Conservation (phyloP, 2,113 vertebrate genomes). For the Chionis minor region DNA sequence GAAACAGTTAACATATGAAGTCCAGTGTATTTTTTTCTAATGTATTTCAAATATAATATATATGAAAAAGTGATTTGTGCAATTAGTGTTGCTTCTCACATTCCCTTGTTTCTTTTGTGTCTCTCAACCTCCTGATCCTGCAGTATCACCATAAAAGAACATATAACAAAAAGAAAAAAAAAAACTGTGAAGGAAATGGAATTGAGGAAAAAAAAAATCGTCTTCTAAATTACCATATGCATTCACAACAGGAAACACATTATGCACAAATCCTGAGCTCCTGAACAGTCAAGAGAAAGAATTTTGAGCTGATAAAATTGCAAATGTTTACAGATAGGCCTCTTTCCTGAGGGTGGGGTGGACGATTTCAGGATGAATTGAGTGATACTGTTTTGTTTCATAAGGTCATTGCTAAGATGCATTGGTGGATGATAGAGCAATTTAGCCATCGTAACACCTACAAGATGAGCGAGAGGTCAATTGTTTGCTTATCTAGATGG, state of each 20-base stretch:
- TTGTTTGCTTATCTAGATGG: not conserved
- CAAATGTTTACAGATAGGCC: not conserved
- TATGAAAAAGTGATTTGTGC: not conserved
- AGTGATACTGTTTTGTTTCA: not conserved
- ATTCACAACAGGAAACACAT: not conserved
- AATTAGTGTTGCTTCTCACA: not conserved
- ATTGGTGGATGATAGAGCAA: not conserved
- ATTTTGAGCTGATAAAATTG: not conserved
- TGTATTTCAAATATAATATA: not conserved
- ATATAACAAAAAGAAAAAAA: not conserved
- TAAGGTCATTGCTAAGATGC: not conserved
- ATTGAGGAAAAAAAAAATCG: not conserved
- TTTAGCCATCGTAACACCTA: not conserved
- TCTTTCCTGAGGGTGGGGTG: not conserved
- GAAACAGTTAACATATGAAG: not conserved
- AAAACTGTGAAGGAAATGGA: not conserved
- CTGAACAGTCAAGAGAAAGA: not conserved
- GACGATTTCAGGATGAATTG: not conserved
- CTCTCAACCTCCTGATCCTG: not conserved
- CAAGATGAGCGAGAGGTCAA: not conserved
- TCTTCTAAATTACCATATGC: not conserved
- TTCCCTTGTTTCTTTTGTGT: not conserved
- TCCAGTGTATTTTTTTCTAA: not conserved
- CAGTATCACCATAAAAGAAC: not conserved
- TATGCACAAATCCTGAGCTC: not conserved